Percentiles rank a stretch among this genome's conserved stretches.
Conservation (phyloP, 2,888 invertebrate genomes). For the Aphodius granarius region DNA sequence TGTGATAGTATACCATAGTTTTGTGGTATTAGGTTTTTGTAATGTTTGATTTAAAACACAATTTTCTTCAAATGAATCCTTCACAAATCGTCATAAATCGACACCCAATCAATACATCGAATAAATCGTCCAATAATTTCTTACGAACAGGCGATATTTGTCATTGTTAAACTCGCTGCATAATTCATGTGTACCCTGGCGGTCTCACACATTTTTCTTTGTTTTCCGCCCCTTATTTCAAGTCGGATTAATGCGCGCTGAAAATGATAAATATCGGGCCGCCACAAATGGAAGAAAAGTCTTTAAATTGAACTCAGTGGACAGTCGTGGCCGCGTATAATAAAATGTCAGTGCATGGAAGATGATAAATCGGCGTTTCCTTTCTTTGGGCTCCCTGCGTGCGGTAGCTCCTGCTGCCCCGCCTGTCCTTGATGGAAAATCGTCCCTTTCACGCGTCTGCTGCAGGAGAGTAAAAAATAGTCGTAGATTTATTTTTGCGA, state of each 20-base stretch:
- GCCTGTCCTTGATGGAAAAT: background rate
- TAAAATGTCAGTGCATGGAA: background rate
- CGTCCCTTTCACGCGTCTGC: background rate
- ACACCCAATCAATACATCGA: background rate
- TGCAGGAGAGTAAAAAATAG: background rate
- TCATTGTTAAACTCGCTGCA: background rate
- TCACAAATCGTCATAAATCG: too few relatives aligned
- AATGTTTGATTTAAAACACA: too few relatives aligned
- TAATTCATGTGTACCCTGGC: background rate
- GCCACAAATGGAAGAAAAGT: background rate
- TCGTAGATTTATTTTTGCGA: background rate
- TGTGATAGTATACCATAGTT: too few relatives aligned
- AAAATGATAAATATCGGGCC: background rate
- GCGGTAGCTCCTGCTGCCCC: too few relatives aligned
- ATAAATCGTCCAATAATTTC: background rate
- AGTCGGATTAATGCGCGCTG: background rate
- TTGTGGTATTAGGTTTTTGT: too few relatives aligned
- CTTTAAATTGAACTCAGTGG: background rate
- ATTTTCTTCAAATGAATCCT: too few relatives aligned
- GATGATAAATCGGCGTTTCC: background rate
- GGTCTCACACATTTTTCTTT: background rate
- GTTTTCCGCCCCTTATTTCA: background rate
- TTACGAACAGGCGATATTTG: background rate
- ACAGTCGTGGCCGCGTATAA: background rate
- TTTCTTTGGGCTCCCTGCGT: background rate